phyloP scores from a whole-genome alignment of 2,113 vertebrate species.

The Erythrolamprus reginae region DNA sequence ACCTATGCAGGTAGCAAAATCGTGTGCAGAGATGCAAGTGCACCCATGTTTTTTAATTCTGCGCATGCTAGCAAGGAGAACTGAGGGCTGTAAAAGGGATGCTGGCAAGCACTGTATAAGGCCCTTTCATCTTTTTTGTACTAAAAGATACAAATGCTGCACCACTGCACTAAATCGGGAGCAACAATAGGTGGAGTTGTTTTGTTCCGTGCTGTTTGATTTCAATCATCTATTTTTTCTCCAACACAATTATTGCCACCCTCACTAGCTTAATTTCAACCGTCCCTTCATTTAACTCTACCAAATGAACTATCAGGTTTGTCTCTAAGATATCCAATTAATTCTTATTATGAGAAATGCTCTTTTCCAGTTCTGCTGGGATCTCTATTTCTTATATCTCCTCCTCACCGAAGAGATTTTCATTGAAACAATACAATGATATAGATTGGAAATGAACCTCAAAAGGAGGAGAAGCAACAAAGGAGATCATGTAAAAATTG shows the following conservation, averaged over 20 bases:
- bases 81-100: not conserved
- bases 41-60: no score
- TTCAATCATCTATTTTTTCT: not conserved
- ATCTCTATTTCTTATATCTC: not conserved
- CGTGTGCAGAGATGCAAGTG: no score
- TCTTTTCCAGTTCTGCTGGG: not conserved
- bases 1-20: no score
- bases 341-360: conserved; percentile 14
- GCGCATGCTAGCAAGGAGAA: no score
- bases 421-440: not conserved
- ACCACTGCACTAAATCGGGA: not conserved
- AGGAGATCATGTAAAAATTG: not conserved
- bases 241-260: not conserved
- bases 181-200: not conserved
- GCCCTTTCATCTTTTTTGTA: not conserved
- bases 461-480: rapidly evolving
- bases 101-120: not conserved
- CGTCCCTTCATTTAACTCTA: not conserved
- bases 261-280: not conserved
- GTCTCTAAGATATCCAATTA: not conserved
- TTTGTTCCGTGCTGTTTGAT: no score
- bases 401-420: not conserved
- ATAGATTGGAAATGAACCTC: not conserved
- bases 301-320: not conserved
- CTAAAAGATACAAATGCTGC: no score